Conservation (phyloP, 2,888 invertebrate genomes). For the Colostygia pectinataria region DNA sequence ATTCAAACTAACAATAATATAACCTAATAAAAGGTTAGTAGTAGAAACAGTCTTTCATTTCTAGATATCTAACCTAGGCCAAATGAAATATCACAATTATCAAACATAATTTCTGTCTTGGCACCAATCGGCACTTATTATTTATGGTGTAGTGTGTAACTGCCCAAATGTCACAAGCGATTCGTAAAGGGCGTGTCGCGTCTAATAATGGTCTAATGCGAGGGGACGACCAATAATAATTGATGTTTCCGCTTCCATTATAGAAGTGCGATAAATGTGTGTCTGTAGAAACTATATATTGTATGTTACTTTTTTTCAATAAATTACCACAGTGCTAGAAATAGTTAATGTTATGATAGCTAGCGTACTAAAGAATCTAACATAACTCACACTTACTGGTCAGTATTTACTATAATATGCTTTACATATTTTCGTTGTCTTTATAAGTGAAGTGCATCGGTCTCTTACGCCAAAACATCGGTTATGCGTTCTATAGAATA, state of each 20-base stretch:
- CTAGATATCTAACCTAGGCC: no score
- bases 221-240: constrained; percentile 40
- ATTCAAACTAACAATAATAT: no score
- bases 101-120: constrained; percentile 2
- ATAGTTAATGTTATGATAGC: no score
- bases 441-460: not conserved
- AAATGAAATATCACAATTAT: not conserved
- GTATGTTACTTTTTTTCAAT: no score
- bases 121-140: constrained; percentile 10
- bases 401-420: no score
- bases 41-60: no score
- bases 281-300: not conserved
- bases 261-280: constrained; percentile 10
- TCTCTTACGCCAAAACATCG: constrained; percentile 1
- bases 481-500: constrained; percentile 3
- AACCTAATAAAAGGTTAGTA: no score
- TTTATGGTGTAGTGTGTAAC: constrained; percentile 19
- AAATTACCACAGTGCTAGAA: no score
- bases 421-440: not conserved
- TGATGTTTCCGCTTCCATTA: constrained; percentile 34
- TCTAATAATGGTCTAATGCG: constrained; percentile 37
- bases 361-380: no score
- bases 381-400: no score
- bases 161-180: constrained; percentile 36
- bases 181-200: constrained; percentile 32